Conservation (phyloP, 1,140 invertebrate genomes). For the Drosophila sp. region DNA sequence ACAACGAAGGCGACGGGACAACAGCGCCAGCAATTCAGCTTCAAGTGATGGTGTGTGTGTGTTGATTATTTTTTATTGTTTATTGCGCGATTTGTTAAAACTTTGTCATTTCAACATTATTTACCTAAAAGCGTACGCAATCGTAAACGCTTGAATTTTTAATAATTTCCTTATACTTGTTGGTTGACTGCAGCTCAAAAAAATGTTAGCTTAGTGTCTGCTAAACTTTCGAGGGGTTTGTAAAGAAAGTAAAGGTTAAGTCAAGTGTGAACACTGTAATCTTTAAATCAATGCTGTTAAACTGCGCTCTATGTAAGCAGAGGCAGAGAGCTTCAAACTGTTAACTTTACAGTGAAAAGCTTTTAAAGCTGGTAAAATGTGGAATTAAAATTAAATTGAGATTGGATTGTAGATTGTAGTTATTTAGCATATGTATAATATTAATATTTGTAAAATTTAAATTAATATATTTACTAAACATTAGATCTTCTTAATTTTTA, state of each 20-base stretch:
- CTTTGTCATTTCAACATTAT: conserved; percentile 22
- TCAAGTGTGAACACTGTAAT: conserved; percentile 1
- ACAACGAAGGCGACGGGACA: conserved; percentile 23
- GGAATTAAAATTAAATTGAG: neutral
- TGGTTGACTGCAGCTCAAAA: conserved; percentile 10
- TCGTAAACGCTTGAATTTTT: neutral
- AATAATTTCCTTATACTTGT: conserved; percentile 5
- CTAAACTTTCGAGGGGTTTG: conserved; percentile 4
- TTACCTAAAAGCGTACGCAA: conserved; percentile 1
- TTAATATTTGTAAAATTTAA: too few species aligned
- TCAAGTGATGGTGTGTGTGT: conserved; percentile 64
- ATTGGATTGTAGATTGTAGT: neutral
- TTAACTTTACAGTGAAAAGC: too few species aligned
- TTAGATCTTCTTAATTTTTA: neutral
- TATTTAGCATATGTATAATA: too few species aligned
- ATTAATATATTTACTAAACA: too few species aligned
- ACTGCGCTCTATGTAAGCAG: neutral
- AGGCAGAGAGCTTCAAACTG: neutral
- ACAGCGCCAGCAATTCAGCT: conserved; percentile 62
- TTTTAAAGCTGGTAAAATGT: neutral
- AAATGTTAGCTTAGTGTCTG: neutral
- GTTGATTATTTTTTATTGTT: conserved; percentile 37
- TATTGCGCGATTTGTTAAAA: conserved; percentile 44
- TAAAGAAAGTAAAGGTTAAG: conserved; percentile 24
- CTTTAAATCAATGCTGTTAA: conserved; percentile 4